Evolutionary conservation across 1,140 invertebrate species (phyloP).

Genomic region (Zaprionus ornatus): DNA sequence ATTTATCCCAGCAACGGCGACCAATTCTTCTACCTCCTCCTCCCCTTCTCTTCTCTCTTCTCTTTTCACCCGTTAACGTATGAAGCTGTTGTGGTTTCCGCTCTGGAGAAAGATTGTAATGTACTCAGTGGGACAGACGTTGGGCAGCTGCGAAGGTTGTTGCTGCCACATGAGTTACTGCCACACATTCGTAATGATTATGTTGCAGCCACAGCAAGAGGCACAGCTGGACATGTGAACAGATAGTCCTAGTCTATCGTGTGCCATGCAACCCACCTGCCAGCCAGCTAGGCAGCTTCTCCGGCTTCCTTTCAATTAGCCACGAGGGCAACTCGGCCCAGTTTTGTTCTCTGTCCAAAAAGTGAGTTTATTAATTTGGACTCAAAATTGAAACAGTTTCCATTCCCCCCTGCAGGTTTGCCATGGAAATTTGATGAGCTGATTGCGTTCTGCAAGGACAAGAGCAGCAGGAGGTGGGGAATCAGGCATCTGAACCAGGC

Average conservation of each 20-base stretch:
- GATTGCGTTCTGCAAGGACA: conserved; percentile 10
- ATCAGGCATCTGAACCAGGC: too few species aligned
- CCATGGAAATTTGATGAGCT: conserved; percentile 27
- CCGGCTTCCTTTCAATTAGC: conserved; percentile 27
- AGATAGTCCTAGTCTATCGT: conserved; percentile 29
- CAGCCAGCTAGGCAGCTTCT: background rate
- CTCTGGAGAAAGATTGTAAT: conserved; percentile 36
- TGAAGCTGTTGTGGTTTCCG: conserved; percentile 42
- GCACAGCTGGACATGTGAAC: conserved; percentile 10
- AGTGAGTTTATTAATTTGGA: conserved; percentile 61
- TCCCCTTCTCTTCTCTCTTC: background rate
- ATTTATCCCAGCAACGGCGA: conserved; percentile 12
- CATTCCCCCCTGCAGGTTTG: conserved; percentile 9
- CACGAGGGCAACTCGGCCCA: background rate
- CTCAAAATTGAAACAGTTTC: conserved; percentile 43
- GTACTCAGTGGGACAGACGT: conserved; percentile 25
- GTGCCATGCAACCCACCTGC: background rate
- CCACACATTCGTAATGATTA: conserved; percentile 68
- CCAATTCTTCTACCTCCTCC: background rate
- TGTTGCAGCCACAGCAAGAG: conserved; percentile 40
- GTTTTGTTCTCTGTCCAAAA: conserved; percentile 25
- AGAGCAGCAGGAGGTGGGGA: background rate
- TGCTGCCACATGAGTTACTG: conserved; percentile 51
- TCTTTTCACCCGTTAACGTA: conserved; percentile 7
- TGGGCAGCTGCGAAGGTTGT: conserved; percentile 14